Conservation (phyloP, 2,113 vertebrate genomes). For the Rhynchomys soricoides region DNA sequence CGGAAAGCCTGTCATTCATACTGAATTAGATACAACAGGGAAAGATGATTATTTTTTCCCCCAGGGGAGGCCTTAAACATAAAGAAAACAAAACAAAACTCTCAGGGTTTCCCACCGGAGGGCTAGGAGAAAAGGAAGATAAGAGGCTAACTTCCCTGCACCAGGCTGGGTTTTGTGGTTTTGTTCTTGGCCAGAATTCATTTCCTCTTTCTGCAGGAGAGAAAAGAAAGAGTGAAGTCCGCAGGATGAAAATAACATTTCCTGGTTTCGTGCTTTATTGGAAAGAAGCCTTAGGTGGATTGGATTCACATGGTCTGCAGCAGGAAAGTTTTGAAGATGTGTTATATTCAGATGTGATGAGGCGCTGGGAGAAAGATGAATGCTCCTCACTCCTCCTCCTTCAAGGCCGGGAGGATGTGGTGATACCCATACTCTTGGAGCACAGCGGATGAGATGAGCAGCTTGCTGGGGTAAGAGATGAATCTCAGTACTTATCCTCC, state of each 20-base stretch:
- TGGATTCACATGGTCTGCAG: constrained; percentile 80
- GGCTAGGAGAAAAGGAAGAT: neutral
- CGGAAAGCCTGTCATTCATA: neutral
- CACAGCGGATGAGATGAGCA: rapidly evolving
- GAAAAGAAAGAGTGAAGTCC: constrained; percentile 56
- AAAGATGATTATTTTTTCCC: constrained; percentile 48
- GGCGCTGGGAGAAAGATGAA: neutral
- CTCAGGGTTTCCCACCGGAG: neutral
- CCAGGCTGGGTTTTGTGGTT: constrained; percentile 12
- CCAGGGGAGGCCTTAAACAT: constrained; percentile 16
- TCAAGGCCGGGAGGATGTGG: neutral
- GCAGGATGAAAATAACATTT: constrained; percentile 78
- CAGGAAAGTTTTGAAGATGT: constrained; percentile 63
- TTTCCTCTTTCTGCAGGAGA: constrained; percentile 57
- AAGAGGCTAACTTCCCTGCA: constrained; percentile 5
- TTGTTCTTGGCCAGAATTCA: constrained; percentile 30
- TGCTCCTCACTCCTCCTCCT: too few species aligned
- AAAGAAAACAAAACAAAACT: constrained; percentile 51
- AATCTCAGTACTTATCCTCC: neutral
- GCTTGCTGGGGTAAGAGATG: neutral
- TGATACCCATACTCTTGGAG: neutral
- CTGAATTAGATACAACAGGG: neutral
- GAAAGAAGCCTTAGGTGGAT: constrained; percentile 81
- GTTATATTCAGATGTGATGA: constrained; percentile 45
- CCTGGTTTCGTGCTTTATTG: constrained; percentile 82